These are phyloP conservation scores for Gulo gulo DNA, from an alignment of 2,113 vertebrate genomes.

Conservation along the genomic window DNA sequence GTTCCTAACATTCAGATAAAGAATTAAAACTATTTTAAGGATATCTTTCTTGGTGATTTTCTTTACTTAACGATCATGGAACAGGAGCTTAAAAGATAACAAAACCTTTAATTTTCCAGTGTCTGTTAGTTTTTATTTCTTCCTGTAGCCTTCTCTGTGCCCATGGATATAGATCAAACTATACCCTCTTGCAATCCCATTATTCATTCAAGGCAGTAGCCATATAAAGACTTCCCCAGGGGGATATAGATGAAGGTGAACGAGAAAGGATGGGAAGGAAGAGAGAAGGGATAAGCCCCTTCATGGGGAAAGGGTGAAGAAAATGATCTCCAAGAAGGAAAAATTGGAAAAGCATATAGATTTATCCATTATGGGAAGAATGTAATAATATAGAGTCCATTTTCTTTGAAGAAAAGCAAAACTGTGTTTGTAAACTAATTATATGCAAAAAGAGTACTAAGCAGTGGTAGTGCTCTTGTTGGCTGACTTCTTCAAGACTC, in stretches of 20 bases:
- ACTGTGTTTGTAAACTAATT: neutral
- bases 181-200: neutral
- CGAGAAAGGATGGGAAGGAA: neutral
- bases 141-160: neutral
- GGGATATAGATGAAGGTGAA: neutral
- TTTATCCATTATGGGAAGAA: neutral
- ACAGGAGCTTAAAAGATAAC: neutral
- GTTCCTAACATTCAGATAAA: neutral
- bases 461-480: neutral
- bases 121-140: neutral
- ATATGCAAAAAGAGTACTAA: neutral
- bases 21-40: neutral
- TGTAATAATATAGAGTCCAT: neutral
- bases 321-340: neutral
- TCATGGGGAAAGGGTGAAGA: neutral
- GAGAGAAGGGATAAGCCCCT: neutral
- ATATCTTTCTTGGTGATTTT: neutral
- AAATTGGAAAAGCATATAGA: neutral
- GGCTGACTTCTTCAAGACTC: neutral
- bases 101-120: neutral
- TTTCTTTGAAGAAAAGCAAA: conserved; percentile 9
- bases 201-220: neutral
- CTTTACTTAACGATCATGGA: neutral
- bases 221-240: neutral
- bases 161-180: neutral